A percentile compares a stretch with the other conserved stretches of the same genome.
phyloP scores from a whole-genome alignment of 1,140 invertebrate species.

The Drosophila asahinai region DNA sequence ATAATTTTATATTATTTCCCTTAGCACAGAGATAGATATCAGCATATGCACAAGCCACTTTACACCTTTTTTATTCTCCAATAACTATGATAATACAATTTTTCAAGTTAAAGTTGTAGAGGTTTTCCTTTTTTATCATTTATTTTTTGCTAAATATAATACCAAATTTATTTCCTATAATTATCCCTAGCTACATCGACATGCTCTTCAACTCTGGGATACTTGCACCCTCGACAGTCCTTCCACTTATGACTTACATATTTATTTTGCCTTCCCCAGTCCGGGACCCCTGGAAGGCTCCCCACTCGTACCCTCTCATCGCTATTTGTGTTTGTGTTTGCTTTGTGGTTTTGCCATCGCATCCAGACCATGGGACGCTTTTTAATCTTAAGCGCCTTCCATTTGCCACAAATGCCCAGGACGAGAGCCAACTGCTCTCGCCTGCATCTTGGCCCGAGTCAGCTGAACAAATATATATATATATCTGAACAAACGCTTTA shows the following conservation, averaged over 20 bases:
- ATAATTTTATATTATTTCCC: too few relatives aligned
- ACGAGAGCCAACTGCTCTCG: constrained; percentile 12
- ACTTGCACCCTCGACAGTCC: not conserved
- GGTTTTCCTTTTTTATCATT: too few relatives aligned
- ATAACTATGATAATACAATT: too few relatives aligned
- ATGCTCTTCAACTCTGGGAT: not conserved
- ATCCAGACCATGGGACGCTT: constrained; percentile 56
- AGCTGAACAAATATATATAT: constrained; percentile 31
- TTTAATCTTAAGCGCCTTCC: constrained; percentile 82
- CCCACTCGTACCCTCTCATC: constrained; percentile 20
- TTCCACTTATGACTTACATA: constrained; percentile 8
- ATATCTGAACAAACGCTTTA: constrained; percentile 7
- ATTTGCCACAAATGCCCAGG: constrained; percentile 76
- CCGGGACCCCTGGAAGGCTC: not conserved
- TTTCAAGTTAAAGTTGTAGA: too few relatives aligned
- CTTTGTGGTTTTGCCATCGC: constrained; percentile 73
- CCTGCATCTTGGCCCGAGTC: constrained; percentile 42
- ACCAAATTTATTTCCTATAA: not conserved
- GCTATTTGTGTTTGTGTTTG: constrained; percentile 75
- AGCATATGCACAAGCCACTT: too few relatives aligned
- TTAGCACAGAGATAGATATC: too few relatives aligned
- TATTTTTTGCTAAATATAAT: too few relatives aligned
- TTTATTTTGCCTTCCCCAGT: constrained; percentile 27
- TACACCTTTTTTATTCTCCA: too few relatives aligned
- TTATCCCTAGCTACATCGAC: not conserved